A percentile compares a stretch with the other conserved stretches of the same genome.
Conservation (phyloP, 2,113 vertebrate genomes). For the Lampris incognitus region DNA sequence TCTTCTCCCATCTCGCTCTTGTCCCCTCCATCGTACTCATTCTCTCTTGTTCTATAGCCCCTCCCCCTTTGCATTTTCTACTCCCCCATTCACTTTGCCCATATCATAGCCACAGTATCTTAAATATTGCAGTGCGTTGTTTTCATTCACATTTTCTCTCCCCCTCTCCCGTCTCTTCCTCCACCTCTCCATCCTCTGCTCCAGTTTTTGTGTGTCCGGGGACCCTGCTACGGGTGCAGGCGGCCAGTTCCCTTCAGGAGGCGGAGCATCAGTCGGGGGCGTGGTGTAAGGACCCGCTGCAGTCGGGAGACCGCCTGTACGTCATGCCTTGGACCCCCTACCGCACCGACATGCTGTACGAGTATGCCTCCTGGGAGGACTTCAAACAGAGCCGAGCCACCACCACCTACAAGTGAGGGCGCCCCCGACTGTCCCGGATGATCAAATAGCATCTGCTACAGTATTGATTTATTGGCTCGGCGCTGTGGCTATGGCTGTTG, state of each 20-base stretch:
- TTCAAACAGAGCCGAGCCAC: conserved; percentile 88
- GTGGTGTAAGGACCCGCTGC: conserved; percentile 96
- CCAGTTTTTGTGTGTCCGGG: conserved; percentile 96
- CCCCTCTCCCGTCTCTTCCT: conserved; percentile 37
- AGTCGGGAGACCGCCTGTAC: conserved; percentile 93
- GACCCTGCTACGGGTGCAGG: conserved; percentile 88
- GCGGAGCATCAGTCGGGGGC: conserved; percentile 93
- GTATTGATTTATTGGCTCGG: conserved; percentile 65
- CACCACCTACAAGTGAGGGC: conserved; percentile 89
- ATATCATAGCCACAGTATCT: conserved; percentile 54
- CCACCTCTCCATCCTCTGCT: conserved; percentile 29
- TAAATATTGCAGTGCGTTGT: conserved; percentile 61
- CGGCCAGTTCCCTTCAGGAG: conserved; percentile 89
- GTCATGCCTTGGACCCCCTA: conserved; percentile 97
- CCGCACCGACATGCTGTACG: conserved; percentile 92
- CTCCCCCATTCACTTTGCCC: conserved; percentile 14
- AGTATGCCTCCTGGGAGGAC: conserved; percentile 94
- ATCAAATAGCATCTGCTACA: conserved; percentile 65
- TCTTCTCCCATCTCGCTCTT: conserved; percentile 67
- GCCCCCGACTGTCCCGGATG: conserved; percentile 62
- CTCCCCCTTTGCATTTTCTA: conserved; percentile 50
- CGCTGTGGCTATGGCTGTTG: conserved; percentile 53
- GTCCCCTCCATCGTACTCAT: conserved; percentile 45
- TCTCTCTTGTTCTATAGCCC: conserved; percentile 58
- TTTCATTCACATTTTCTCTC: conserved; percentile 51